phyloP scores from a whole-genome alignment of 2,888 invertebrate genomes.

The Ophonus ardosiacus region DNA sequence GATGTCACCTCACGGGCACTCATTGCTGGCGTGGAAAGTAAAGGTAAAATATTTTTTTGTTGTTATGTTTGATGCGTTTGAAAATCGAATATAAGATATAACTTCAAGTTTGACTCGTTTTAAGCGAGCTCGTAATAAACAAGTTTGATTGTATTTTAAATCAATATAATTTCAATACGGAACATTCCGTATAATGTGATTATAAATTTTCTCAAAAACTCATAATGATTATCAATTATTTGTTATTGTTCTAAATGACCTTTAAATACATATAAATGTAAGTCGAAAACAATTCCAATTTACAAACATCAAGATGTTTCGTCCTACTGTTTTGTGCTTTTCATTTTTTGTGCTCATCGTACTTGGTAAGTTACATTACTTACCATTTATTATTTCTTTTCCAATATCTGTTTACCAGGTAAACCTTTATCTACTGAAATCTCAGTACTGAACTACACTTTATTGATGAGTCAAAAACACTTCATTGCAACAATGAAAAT shows the following conservation, averaged over 20 bases:
- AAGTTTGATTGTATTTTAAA: background rate
- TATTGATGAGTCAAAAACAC: too few species aligned
- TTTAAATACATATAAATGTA: background rate
- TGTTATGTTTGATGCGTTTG: too few species aligned
- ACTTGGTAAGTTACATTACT: background rate
- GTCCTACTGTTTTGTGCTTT: background rate
- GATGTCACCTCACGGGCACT: too few species aligned
- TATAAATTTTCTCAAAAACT: background rate
- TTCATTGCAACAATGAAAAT: too few species aligned
- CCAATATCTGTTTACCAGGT: too few species aligned
- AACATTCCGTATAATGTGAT: background rate
- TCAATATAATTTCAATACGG: background rate
- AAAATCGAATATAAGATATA: too few species aligned
- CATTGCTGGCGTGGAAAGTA: too few species aligned
- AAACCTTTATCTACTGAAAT: too few species aligned
- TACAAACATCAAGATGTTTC: background rate
- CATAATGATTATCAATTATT: background rate
- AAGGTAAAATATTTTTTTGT: too few species aligned
- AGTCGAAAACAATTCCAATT: background rate
- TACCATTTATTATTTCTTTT: background rate
- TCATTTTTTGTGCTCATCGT: background rate
- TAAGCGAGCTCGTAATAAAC: too few species aligned
- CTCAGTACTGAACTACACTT: too few species aligned
- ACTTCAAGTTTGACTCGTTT: too few species aligned
- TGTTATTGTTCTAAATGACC: background rate